Percentiles rank a stretch among this genome's conserved stretches.
Evolutionary conservation across 2,797 vertebrate species (phyloP).

Genomic region (Kryptolebias ocellatus): DNA sequence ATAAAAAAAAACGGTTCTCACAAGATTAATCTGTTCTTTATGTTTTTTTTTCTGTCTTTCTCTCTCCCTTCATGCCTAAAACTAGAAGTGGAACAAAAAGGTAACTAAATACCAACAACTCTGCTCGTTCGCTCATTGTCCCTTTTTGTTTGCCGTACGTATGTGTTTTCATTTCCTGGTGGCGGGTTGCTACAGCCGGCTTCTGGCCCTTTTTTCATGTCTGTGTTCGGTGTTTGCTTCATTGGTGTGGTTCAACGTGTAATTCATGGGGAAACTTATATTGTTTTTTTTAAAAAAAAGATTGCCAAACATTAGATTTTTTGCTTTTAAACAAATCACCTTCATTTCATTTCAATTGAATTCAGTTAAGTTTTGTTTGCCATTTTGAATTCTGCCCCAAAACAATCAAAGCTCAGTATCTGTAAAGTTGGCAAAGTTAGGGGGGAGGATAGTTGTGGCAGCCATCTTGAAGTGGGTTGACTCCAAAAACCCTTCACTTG

Average conservation of each 20-base stretch:
- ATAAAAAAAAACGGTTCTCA: conserved; percentile 55
- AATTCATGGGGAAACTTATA: conserved; percentile 67
- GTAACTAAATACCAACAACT: conserved; percentile 95
- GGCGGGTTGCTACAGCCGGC: conserved; percentile 44
- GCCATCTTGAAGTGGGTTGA: no score
- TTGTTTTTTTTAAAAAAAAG: neutral
- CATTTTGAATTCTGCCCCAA: no score
- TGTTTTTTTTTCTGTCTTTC: conserved; percentile 60
- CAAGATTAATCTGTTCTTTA: conserved; percentile 75
- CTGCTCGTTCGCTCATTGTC: conserved; percentile 40
- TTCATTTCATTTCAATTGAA: neutral
- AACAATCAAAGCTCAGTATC: neutral
- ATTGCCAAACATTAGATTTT: neutral
- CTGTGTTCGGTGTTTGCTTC: conserved; percentile 29
- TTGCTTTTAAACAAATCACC: neutral
- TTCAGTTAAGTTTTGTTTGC: neutral
- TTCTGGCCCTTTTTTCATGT: conserved; percentile 13
- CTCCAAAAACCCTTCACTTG: no score
- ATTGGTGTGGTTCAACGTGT: conserved; percentile 38
- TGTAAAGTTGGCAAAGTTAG: no score
- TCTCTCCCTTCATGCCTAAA: conserved; percentile 83
- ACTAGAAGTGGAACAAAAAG: conserved; percentile 99
- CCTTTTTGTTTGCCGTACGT: conserved; percentile 31
- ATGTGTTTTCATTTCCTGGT: conserved; percentile 50
- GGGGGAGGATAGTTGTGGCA: no score